Evolutionary conservation across 92 coral and sea anemone species (phyloP), one percentile per base, ranked within the genome.

Genomic region (Chrysogorgia sp.): DNA sequence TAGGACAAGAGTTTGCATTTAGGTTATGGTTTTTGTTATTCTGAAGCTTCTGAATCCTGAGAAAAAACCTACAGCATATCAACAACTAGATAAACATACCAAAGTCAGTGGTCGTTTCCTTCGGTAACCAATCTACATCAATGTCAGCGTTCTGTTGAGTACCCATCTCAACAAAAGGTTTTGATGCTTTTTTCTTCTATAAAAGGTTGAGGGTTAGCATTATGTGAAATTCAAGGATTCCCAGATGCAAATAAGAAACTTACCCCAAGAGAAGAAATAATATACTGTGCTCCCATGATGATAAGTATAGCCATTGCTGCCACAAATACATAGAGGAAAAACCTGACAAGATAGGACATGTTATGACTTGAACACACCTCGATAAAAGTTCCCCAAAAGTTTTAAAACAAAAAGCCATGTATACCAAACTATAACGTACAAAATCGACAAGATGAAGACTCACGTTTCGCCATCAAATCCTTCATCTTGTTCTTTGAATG

Each of bases 381-480:
- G 12, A 37, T 4, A 5, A 4, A 37, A 37, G 43, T 5, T 4
- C 5, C 53, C 53, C 2, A 15, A 7, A 47, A 6, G 14, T 47
- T 47, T 17, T 1, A 20, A 17, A 56, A 56, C 19, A 0, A 12
- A 22, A 56, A 12, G 1, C 26, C 34, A 7, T 22, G 21, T 37
- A 4, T 37, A 28, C 1, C 68, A 0, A 28, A 8, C n/a, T 10
- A 1, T 17, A 61, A 25, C 15, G 6, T 0, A 13, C 21, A 7
- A 10, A 32, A 55, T 53, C 60, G 24, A 63, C 4, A 9, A 5
- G 20, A 35, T 17, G 7, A 19, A 26, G 10, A 22, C 96, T 84
- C 88, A 93, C 94, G 99, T 92, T 84, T 96, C 99, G 40, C 99
- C 99, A 79, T 96, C 99, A 82, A 96, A 88, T 75, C 96, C 97